Conservation (phyloP, 2,797 vertebrate genomes). For the Rhynchonycteris naso region DNA sequence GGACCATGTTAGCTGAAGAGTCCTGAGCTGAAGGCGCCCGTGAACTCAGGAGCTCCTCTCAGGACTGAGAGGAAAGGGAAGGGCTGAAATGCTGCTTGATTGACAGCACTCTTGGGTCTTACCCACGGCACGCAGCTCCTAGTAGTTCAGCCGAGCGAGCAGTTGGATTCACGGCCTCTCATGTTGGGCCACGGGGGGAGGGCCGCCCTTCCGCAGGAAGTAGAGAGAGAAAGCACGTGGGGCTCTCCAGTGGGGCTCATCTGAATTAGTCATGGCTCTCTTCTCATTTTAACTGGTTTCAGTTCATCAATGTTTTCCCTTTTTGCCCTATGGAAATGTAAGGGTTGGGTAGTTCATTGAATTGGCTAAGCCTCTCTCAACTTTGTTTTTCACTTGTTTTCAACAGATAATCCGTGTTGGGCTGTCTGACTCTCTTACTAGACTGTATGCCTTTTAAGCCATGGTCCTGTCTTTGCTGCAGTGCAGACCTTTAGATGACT, state of each 20-base stretch:
- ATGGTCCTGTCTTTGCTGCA: background rate
- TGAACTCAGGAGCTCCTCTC: background rate
- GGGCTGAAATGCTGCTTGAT: background rate
- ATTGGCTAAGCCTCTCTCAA: background rate
- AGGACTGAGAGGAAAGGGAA: background rate
- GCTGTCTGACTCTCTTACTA: background rate
- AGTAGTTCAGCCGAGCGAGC: background rate
- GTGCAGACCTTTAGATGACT: background rate
- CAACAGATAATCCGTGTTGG: background rate
- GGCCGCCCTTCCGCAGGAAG: background rate
- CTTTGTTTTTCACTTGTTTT: background rate
- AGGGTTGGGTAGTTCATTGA: no score
- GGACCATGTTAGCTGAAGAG: background rate
- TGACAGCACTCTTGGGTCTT: background rate
- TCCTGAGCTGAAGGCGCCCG: rapidly evolving
- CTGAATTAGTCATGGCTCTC: no score
- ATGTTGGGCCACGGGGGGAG: background rate
- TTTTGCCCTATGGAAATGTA: background rate
- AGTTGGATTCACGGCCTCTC: background rate
- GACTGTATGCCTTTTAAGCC: background rate
- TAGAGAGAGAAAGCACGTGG: background rate
- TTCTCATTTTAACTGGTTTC: background rate
- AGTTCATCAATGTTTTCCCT: rapidly evolving
- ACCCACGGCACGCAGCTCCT: background rate
- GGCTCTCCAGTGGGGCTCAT: background rate